Conservation (phyloP, 2,113 vertebrate species). For the Labeo catla region DNA sequence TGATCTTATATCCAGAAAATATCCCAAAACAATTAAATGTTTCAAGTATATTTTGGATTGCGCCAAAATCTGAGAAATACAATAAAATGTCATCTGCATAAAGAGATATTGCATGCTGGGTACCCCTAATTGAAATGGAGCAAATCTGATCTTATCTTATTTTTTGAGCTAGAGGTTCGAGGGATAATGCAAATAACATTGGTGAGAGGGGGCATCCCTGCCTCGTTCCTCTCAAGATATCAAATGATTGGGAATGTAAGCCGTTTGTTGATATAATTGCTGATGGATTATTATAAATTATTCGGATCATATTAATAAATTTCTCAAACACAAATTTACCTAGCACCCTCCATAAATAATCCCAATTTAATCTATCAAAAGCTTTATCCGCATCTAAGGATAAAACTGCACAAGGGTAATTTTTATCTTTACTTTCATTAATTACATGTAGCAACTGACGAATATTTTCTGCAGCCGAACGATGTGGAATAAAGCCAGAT, state of each 20-base stretch:
- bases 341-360: conserved; percentile 14
- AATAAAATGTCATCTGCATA: too few species aligned
- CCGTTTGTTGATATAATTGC: not conserved
- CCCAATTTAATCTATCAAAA: not conserved
- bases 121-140: not conserved
- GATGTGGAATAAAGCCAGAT: too few species aligned
- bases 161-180: not conserved
- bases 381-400: not conserved
- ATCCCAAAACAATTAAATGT: not conserved
- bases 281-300: not conserved
- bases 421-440: not conserved
- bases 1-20: not conserved
- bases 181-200: too few species aligned
- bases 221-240: too few species aligned
- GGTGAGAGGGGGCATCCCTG: too few species aligned
- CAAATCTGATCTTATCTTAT: not conserved
- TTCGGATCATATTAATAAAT: not conserved
- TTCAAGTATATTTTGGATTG: not conserved
- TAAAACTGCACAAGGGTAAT: not conserved
- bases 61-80: not conserved
- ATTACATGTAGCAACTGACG: not conserved
- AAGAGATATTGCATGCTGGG: not conserved
- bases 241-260: too few species aligned
- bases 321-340: not conserved
- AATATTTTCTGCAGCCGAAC: not conserved